These are phyloP conservation scores for Hyposoter dolosus DNA, from an alignment of 2,888 invertebrate species.

Conservation along the genomic window DNA sequence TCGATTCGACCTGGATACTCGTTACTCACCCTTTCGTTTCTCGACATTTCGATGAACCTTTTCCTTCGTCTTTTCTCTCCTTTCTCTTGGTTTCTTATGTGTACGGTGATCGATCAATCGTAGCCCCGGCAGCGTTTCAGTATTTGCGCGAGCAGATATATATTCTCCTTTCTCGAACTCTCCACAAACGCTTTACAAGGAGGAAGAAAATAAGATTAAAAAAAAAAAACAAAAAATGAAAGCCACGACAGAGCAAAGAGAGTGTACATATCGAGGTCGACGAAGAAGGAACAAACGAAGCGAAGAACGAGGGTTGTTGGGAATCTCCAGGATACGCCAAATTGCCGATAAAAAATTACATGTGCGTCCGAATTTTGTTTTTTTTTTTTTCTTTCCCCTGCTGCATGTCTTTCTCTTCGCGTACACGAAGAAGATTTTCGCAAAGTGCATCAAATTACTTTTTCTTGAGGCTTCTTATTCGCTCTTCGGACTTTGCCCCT, in stretches of 20 bases:
- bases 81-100: slow-evolving; percentile 28
- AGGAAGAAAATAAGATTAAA: not conserved
- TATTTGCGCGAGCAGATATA: slow-evolving; percentile 56
- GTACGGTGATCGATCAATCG: slow-evolving; percentile 68
- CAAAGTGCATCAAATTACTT: slow-evolving; percentile 19
- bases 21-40: slow-evolving; percentile 59
- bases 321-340: not conserved
- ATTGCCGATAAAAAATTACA: not conserved
- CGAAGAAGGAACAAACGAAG: slow-evolving; percentile 1
- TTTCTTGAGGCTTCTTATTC: not conserved
- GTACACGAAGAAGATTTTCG: not conserved
- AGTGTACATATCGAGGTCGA: slow-evolving; percentile 43
- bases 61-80: slow-evolving; percentile 9
- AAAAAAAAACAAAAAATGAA: not conserved
- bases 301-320: not conserved
- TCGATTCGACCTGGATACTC: slow-evolving; percentile 71
- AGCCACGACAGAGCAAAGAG: not conserved
- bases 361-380: not conserved
- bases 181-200: slow-evolving; percentile 40
- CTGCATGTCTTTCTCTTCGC: not conserved
- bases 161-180: slow-evolving; percentile 42
- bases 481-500: not conserved
- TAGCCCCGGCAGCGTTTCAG: slow-evolving; percentile 57
- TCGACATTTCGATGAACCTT: slow-evolving; percentile 44
- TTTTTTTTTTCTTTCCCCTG: no score